Evolutionary conservation across 2,888 invertebrate species (phyloP).

Genomic region (Linnaemya tessellans): DNA sequence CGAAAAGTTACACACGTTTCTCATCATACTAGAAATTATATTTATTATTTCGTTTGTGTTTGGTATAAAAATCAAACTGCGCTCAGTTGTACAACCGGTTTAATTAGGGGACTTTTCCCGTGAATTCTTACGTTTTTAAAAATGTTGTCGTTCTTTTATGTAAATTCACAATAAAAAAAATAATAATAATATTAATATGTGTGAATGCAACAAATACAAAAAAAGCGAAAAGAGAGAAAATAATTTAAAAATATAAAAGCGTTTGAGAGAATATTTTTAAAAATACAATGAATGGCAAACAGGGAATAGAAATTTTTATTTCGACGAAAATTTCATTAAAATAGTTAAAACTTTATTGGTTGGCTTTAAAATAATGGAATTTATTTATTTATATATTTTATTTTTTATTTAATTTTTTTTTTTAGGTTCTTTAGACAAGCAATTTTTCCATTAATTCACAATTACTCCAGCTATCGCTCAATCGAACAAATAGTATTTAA

Average conservation of each 20-base stretch:
- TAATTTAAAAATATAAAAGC: not conserved
- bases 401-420: no score
- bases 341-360: no score
- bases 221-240: not conserved
- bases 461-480: no score
- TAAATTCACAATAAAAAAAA: constrained; percentile 9
- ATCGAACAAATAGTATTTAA: no score
- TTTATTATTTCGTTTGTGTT: not conserved
- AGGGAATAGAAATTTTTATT: no score
- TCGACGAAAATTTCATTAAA: no score
- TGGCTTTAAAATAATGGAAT: no score
- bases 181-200: constrained; percentile 5
- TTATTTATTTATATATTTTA: no score
- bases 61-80: constrained; percentile 4
- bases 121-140: not conserved
- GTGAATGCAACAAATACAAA: not conserved
- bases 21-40: constrained; percentile 13
- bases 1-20: not conserved
- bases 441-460: no score
- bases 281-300: constrained; percentile 14
- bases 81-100: constrained; percentile 26
- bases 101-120: not conserved
- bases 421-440: no score
- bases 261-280: not conserved
- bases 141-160: not conserved